These are phyloP conservation scores for Micromys minutus DNA, from an alignment of 2,113 vertebrate species.

Conservation along the genomic window DNA sequence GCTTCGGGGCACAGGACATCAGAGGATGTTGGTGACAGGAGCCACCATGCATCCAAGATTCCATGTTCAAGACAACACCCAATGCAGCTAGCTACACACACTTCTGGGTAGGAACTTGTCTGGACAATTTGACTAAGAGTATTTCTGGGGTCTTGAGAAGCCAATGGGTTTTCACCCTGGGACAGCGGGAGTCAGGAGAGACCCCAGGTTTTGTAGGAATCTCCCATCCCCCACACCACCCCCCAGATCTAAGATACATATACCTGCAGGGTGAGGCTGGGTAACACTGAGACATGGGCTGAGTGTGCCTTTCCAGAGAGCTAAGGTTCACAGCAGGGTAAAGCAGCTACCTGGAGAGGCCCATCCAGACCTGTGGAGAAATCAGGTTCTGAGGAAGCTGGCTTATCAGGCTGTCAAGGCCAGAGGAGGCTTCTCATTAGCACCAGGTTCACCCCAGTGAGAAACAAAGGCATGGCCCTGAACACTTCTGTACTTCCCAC, in stretches of 20 bases:
- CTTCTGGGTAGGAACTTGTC: background rate
- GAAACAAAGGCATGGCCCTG: rapidly evolving
- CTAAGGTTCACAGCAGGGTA: background rate
- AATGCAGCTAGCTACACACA: background rate
- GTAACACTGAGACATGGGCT: background rate
- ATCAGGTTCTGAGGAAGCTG: background rate
- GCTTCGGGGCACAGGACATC: rapidly evolving
- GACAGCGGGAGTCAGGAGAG: background rate
- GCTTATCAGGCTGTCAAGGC: background rate
- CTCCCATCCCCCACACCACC: background rate
- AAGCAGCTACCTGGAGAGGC: background rate
- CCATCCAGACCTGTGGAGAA: background rate
- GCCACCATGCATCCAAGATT: background rate
- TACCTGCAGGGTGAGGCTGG: background rate
- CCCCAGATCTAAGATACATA: background rate
- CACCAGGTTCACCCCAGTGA: background rate
- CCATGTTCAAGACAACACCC: background rate
- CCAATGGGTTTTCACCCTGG: too few relatives aligned
- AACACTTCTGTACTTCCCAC: background rate
- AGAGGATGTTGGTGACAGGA: background rate
- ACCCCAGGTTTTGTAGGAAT: background rate
- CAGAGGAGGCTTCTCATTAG: background rate
- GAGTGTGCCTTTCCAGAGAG: background rate
- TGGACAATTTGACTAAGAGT: background rate
- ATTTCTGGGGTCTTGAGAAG: background rate